Evolutionary conservation across 2,113 vertebrate species (phyloP).

Genomic region (Pygoscelis antarcticus): DNA sequence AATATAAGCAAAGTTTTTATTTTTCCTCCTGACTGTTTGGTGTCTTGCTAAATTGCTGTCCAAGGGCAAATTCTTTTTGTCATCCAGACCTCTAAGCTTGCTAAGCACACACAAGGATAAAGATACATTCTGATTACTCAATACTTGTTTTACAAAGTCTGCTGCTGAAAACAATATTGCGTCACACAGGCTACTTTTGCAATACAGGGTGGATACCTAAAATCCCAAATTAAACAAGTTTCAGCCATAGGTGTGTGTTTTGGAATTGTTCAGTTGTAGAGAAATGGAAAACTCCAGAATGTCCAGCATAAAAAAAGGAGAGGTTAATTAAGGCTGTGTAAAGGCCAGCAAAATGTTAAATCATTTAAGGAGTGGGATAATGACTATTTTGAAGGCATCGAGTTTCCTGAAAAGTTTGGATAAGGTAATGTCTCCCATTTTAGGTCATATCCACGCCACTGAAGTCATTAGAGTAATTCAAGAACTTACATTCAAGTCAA

Average conservation of each 20-base stretch:
- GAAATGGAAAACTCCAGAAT: conserved; percentile 34
- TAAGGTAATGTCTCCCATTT: neutral
- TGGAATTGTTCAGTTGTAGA: conserved; percentile 24
- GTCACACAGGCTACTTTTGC: conserved; percentile 67
- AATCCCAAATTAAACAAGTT: conserved; percentile 62
- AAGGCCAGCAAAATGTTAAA: conserved; percentile 16
- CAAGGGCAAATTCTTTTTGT: conserved; percentile 54
- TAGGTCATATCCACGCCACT: neutral
- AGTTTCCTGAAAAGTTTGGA: neutral
- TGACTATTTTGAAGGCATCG: neutral
- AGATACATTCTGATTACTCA: conserved; percentile 67
- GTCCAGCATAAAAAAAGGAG: neutral
- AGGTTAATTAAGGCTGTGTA: neutral
- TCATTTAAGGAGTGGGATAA: neutral
- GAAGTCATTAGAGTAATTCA: neutral
- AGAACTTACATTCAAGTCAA: neutral
- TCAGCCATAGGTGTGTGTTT: conserved; percentile 51
- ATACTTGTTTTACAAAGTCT: conserved; percentile 71
- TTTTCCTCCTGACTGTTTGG: neutral
- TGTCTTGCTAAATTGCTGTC: conserved; percentile 50
- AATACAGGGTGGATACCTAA: conserved; percentile 65
- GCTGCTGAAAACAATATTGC: conserved; percentile 65
- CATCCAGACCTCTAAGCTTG: conserved; percentile 60
- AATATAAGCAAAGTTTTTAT: conserved; percentile 4
- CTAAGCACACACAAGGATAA: conserved; percentile 60